A percentile compares a stretch with the other conserved stretches of the same genome.
phyloP scores from a whole-genome alignment of 2,113 vertebrate genomes.

The Lonchura striata region DNA sequence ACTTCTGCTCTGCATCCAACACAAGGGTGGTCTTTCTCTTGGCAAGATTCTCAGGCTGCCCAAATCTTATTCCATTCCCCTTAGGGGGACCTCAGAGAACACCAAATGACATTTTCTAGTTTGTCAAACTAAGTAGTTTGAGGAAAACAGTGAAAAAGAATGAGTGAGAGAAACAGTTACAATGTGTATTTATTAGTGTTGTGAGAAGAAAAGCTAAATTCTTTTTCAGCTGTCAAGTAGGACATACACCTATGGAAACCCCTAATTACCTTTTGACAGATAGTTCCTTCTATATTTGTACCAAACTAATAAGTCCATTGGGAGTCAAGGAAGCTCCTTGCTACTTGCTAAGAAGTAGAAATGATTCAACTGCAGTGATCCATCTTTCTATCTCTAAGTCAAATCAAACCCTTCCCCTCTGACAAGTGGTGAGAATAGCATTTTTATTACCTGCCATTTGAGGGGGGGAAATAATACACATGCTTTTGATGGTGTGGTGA shows the following conservation, averaged over 20 bases:
- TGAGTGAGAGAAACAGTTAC: background rate
- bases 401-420: background rate
- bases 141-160: background rate
- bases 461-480: rapidly evolving
- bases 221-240: background rate
- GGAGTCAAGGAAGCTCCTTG: background rate
- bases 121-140: background rate
- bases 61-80: background rate
- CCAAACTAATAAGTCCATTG: background rate
- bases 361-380: background rate
- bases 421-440: background rate
- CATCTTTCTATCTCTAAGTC: background rate
- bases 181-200: background rate
- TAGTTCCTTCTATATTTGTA: background rate
- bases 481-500: background rate
- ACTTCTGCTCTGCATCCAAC: background rate
- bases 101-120: background rate
- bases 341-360: background rate
- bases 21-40: background rate
- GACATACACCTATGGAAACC: background rate
- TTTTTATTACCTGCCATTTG: background rate
- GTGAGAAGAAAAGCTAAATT: background rate
- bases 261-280: background rate
- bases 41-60: background rate
- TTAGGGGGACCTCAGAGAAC: background rate